Evolutionary conservation across 2,113 vertebrate species (phyloP).

Genomic region (Callipepla squamata): DNA sequence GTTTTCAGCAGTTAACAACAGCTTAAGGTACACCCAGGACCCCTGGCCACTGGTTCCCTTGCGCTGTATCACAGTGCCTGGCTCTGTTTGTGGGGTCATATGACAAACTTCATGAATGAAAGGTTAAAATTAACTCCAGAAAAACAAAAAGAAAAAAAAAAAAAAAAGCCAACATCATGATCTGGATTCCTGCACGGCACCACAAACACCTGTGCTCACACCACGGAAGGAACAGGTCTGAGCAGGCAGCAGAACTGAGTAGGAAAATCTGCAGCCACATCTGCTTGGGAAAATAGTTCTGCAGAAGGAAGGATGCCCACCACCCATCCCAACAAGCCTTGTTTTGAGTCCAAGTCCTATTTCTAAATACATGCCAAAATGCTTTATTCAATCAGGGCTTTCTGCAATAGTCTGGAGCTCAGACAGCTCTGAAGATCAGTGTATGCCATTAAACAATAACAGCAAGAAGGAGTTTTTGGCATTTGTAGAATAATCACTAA

Average conservation of each 20-base stretch:
- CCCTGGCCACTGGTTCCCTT: background rate
- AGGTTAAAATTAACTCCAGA: slow-evolving; percentile 10
- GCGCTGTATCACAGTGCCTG: background rate
- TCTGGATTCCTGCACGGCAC: background rate
- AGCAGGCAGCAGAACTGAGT: background rate
- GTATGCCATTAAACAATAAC: background rate
- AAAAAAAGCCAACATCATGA: background rate
- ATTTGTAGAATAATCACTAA: background rate
- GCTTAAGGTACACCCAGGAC: background rate
- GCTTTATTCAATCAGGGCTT: background rate
- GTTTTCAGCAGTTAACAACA: background rate
- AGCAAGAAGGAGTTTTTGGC: background rate
- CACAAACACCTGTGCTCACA: background rate
- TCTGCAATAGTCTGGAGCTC: background rate
- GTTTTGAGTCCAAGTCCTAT: background rate
- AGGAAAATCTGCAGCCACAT: background rate
- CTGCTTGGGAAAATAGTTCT: background rate
- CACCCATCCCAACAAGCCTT: background rate
- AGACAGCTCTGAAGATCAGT: background rate
- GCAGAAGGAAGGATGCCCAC: background rate
- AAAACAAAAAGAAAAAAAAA: background rate
- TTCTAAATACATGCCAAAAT: background rate
- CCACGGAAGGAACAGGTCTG: background rate
- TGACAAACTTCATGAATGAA: background rate
- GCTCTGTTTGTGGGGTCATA: background rate